These are phyloP conservation scores for Bugula neritina DNA, from an alignment of 2,888 invertebrate genomes.

Conservation along the genomic window DNA sequence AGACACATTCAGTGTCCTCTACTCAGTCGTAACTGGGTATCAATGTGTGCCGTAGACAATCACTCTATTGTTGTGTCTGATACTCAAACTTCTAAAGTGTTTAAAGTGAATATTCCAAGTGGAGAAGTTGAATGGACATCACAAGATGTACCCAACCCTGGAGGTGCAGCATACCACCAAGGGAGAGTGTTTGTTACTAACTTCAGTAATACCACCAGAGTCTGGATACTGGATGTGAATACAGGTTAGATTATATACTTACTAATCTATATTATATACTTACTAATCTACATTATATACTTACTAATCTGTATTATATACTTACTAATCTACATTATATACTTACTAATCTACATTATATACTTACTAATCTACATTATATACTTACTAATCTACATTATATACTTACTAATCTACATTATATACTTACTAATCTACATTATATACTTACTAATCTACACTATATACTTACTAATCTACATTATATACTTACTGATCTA, in stretches of 20 bases:
- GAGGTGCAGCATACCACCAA: background rate
- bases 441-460: no score
- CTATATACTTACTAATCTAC: no score
- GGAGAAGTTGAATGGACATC: constrained; percentile 5
- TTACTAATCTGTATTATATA: no score
- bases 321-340: no score
- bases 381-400: no score
- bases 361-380: no score
- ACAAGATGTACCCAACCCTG: background rate
- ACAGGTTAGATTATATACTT: background rate
- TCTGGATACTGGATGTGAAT: background rate
- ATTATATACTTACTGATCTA: no score
- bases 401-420: no score
- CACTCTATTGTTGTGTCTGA: background rate
- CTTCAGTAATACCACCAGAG: background rate
- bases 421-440: no score
- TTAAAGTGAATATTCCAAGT: background rate
- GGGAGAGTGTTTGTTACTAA: background rate
- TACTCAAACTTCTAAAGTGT: background rate
- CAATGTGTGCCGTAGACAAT: background rate
- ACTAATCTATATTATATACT: no score
- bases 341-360: no score
- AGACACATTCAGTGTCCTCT: background rate
- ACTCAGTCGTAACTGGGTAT: background rate
- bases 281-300: no score